A percentile compares a stretch with the other conserved stretches of the same genome.
Conservation (phyloP, 2,113 vertebrate species). For the Carassius auratus region DNA sequence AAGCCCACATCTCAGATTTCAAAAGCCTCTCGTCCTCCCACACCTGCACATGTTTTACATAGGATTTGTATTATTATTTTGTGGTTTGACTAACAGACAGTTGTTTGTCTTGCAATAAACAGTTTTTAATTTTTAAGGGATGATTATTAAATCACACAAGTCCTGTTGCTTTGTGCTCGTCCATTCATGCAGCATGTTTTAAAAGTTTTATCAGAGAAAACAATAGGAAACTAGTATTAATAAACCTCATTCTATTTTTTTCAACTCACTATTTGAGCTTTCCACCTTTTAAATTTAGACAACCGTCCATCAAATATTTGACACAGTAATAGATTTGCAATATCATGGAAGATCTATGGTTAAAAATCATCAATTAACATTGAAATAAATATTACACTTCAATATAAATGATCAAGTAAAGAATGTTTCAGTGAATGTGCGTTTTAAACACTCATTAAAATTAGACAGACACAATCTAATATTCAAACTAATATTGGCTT, state of each 20-base stretch:
- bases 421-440: not conserved
- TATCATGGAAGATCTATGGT: no score
- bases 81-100: slow-evolving; percentile 53
- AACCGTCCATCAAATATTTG: not conserved
- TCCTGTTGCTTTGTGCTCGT: not conserved
- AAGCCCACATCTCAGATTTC: slow-evolving; percentile 72
- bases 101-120: slow-evolving; percentile 64
- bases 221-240: not conserved
- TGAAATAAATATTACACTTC: not conserved
- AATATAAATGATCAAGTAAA: not conserved
- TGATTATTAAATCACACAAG: not conserved
- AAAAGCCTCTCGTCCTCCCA: slow-evolving; percentile 68
- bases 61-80: slow-evolving; percentile 38
- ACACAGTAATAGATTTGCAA: not conserved
- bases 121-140: slow-evolving; percentile 57
- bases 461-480: not conserved
- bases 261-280: not conserved
- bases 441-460: not conserved
- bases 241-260: not conserved
- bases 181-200: not conserved
- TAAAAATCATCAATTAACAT: not conserved
- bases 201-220: not conserved
- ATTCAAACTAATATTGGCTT: not conserved
- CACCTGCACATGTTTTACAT: slow-evolving; percentile 61
- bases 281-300: not conserved